These are phyloP conservation scores for Eledona agricola DNA, from an alignment of 2,888 invertebrate genomes.

Conservation along the genomic window DNA sequence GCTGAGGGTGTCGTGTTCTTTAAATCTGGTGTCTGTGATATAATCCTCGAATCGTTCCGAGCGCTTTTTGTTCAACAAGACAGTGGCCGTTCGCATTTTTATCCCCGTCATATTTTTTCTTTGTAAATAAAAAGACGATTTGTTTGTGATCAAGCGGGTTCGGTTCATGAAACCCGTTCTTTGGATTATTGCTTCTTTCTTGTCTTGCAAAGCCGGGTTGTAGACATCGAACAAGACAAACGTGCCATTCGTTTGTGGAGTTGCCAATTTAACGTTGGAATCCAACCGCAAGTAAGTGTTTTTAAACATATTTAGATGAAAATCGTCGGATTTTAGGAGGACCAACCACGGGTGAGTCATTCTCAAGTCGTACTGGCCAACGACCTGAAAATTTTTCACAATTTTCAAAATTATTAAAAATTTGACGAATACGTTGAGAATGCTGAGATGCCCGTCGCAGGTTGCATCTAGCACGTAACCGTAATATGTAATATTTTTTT, in stretches of 20 bases:
- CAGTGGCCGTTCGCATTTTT: slow-evolving; percentile 45
- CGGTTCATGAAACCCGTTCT: slow-evolving; percentile 18
- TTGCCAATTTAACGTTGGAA: slow-evolving; percentile 38
- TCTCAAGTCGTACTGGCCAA: slow-evolving; percentile 11
- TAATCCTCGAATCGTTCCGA: slow-evolving; percentile 42
- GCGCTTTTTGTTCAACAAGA: slow-evolving; percentile 25
- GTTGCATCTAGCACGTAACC: slow-evolving; percentile 23
- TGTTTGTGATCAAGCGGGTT: slow-evolving; percentile 3
- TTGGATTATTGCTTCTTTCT: slow-evolving; percentile 12
- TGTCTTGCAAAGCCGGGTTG: slow-evolving; percentile 42
- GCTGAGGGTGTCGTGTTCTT: slow-evolving; percentile 43
- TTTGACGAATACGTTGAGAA: background rate
- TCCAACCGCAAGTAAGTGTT: slow-evolving; percentile 22
- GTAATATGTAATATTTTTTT: slow-evolving; percentile 16
- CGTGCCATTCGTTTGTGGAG: slow-evolving; percentile 4
- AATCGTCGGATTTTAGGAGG: background rate
- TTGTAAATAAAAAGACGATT: slow-evolving; percentile 40
- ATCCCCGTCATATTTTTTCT: slow-evolving; percentile 49
- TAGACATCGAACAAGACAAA: slow-evolving; percentile 45
- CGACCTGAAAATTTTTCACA: slow-evolving; percentile 18
- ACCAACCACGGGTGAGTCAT: slow-evolving; percentile 27
- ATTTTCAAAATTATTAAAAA: background rate
- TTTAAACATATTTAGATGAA: slow-evolving; percentile 7
- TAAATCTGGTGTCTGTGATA: slow-evolving; percentile 42
- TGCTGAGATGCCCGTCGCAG: slow-evolving; percentile 10